Evolutionary conservation across 2,113 vertebrate species (phyloP).

Genomic region (Phalacrocorax aristotelis): DNA sequence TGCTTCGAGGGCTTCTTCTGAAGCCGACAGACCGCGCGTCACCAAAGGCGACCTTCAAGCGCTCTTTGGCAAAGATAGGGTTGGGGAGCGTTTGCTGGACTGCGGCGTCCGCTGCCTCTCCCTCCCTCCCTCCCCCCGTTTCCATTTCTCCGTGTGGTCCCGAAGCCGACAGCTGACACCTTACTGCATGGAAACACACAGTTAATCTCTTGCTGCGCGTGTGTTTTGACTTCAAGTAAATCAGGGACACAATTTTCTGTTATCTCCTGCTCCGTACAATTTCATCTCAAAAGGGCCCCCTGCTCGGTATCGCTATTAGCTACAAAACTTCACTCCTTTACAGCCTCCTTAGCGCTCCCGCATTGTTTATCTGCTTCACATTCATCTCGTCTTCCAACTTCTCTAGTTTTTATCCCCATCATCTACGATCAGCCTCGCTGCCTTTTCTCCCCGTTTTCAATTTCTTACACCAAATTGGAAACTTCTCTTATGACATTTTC

Average conservation of each 20-base stretch:
- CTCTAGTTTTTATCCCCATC: not conserved
- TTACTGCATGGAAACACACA: not conserved
- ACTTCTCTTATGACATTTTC: slow-evolving; percentile 26
- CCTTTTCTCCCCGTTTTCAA: slow-evolving; percentile 30
- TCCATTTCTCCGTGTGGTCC: not conserved
- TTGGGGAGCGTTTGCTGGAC: fast-evolving
- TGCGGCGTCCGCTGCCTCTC: not conserved
- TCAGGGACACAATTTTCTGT: not conserved
- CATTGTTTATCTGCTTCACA: not conserved
- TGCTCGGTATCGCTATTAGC: not conserved
- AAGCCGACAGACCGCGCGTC: fast-evolving
- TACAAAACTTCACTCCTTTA: not conserved
- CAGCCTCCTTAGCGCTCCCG: not conserved
- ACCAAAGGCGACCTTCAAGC: fast-evolving
- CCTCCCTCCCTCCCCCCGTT: not conserved
- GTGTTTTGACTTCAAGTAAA: not conserved
- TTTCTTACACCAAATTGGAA: slow-evolving; percentile 60
- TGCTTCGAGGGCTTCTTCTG: not conserved
- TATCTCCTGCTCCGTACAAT: not conserved
- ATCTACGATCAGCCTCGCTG: not conserved
- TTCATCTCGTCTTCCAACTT: not conserved
- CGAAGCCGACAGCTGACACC: not conserved
- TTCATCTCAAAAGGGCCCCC: not conserved
- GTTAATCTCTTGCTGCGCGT: not conserved
- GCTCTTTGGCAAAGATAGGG: fast-evolving